Evolutionary conservation across 35 echinoderm and acorn worm genomes (phyloP).

Genomic region (Heliocidaris tuberculata): DNA sequence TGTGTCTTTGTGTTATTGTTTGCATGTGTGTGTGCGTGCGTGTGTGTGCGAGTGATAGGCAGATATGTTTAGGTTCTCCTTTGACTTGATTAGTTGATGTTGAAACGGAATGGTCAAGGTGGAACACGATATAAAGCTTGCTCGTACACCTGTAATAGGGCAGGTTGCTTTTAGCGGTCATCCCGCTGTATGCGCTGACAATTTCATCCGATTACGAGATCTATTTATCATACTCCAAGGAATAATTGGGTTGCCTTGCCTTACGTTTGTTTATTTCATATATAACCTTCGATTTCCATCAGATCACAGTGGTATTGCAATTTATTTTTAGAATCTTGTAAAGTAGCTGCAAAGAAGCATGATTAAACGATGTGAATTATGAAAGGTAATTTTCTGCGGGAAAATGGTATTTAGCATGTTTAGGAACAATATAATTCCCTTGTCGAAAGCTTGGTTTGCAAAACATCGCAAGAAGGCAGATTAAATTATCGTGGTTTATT

Average conservation of each 20-base stretch:
- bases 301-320: background rate
- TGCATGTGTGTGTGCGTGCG: background rate
- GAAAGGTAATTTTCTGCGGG: too few relatives aligned
- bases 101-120: background rate
- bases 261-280: background rate
- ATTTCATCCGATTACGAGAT: background rate
- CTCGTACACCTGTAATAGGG: background rate
- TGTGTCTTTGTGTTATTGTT: background rate
- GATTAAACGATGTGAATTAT: too few relatives aligned
- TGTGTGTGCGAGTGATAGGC: background rate
- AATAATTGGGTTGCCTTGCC: background rate
- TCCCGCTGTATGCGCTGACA: background rate
- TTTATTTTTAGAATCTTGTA: background rate
- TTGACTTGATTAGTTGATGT: background rate
- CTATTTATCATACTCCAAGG: slow-evolving; percentile 10
- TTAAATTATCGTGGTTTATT: too few relatives aligned
- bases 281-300: background rate
- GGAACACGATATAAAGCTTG: background rate
- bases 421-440: too few relatives aligned
- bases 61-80: background rate
- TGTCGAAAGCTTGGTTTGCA: too few relatives aligned
- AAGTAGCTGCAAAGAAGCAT: too few relatives aligned
- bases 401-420: too few relatives aligned
- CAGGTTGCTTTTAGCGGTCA: background rate
- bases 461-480: too few relatives aligned